Evolutionary conservation across 2,113 vertebrate species (phyloP).

Genomic region (Actenoides lindsayi): DNA sequence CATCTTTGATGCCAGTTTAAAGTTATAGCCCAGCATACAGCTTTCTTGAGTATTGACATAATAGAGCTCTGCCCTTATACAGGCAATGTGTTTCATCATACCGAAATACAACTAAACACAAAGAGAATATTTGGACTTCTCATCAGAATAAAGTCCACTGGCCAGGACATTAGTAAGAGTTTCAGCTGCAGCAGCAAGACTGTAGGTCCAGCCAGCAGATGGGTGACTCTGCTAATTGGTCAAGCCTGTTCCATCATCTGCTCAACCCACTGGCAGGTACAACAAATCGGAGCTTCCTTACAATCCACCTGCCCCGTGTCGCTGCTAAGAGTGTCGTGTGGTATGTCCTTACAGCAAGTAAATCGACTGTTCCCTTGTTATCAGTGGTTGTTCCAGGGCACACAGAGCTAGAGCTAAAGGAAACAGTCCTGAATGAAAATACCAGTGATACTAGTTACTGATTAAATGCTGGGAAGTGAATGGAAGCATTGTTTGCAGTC

Average conservation of each 20-base stretch:
- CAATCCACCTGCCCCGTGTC: background rate
- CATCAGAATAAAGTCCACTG: background rate
- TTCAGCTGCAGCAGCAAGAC: background rate
- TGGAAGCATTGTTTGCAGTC: background rate
- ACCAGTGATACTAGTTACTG: background rate
- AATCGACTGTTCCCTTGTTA: background rate
- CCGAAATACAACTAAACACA: background rate
- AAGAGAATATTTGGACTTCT: background rate
- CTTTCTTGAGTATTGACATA: conserved; percentile 1
- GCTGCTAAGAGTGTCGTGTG: background rate
- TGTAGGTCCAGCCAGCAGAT: background rate
- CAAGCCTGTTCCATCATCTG: background rate
- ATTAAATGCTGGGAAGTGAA: conserved; percentile 23
- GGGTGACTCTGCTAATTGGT: background rate
- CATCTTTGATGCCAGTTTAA: conserved; percentile 57
- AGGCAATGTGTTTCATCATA: background rate
- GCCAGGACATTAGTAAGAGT: background rate
- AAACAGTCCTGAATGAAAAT: background rate
- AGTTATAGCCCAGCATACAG: conserved; percentile 11
- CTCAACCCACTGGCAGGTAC: background rate
- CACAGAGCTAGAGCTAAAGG: background rate
- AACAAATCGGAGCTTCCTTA: background rate
- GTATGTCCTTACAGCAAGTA: conserved; percentile 6
- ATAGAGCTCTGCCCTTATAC: conserved; percentile 32
- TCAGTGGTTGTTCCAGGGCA: background rate